A percentile compares a stretch with the other conserved stretches of the same genome.
Evolutionary conservation across 2,888 invertebrate genomes (phyloP).

Genomic region (Pimpla rufipes): DNA sequence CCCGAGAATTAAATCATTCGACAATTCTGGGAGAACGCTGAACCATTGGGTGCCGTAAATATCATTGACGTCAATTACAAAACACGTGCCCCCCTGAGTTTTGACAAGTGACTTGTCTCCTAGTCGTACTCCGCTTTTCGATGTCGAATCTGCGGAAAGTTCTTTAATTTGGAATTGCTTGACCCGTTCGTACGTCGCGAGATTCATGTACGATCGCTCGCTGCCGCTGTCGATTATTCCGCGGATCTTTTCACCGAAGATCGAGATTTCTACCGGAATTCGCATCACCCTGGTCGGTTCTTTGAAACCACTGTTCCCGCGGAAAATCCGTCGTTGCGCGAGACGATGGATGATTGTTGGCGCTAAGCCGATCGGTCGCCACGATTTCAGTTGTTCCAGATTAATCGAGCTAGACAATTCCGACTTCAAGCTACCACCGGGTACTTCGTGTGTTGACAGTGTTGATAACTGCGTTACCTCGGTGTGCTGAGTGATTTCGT

Average conservation of each 20-base stretch:
- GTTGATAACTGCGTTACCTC: neutral
- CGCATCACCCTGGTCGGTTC: slow-evolving; percentile 86
- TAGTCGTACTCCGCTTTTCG: slow-evolving; percentile 9
- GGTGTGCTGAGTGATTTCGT: neutral
- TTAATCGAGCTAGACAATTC: neutral
- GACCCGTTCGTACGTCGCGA: neutral
- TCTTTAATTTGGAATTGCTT: slow-evolving; percentile 14
- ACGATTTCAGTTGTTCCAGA: neutral
- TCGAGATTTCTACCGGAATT: neutral
- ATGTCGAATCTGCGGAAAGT: slow-evolving; percentile 8
- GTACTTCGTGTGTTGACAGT: neutral
- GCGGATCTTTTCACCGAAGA: slow-evolving; percentile 4
- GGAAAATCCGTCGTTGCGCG: neutral
- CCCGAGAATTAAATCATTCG: slow-evolving; percentile 40
- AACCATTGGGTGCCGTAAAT: slow-evolving; percentile 62
- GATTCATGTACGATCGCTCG: neutral
- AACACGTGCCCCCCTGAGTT: slow-evolving; percentile 49
- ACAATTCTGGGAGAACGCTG: slow-evolving; percentile 44
- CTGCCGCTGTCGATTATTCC: neutral
- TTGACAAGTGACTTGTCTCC: neutral
- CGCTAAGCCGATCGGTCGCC: neutral
- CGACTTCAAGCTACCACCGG: neutral
- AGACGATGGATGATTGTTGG: neutral
- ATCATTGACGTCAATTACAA: slow-evolving; percentile 45
- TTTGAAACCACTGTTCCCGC: neutral